phyloP scores from a whole-genome alignment of 2,113 vertebrate species.

The Lipophrys pholis region DNA sequence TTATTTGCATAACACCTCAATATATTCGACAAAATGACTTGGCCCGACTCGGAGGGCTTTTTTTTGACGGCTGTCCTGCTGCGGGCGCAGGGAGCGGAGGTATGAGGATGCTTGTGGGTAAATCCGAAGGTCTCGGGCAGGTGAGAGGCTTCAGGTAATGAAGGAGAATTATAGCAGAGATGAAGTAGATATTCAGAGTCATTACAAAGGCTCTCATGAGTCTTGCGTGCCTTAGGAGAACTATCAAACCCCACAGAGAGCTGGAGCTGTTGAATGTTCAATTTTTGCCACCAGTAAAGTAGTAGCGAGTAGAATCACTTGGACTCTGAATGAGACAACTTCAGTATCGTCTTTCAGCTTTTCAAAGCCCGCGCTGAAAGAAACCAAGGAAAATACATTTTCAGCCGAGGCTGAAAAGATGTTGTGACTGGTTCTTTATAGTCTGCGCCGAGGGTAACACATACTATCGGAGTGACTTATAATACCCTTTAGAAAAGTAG shows the following conservation, averaged over 20 bases:
- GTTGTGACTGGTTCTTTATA: conserved; percentile 12
- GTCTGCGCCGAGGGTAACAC: conserved; percentile 7
- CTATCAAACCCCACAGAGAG: conserved; percentile 44
- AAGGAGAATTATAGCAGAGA: conserved; percentile 38
- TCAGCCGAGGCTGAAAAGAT: conserved; percentile 1
- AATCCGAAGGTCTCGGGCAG: conserved; percentile 7
- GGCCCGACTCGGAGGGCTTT: too few species aligned
- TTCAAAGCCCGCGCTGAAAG: conserved; percentile 23
- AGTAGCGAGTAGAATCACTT: conserved; percentile 25
- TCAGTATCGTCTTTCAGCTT: conserved; percentile 5
- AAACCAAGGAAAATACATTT: conserved; percentile 35
- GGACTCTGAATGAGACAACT: conserved; percentile 21
- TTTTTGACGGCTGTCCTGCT: conserved; percentile 11
- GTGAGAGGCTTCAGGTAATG: conserved; percentile 43
- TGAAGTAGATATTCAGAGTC: conserved; percentile 30
- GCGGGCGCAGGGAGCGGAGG: conserved; percentile 23
- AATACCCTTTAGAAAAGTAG: conserved; percentile 6
- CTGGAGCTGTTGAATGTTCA: conserved; percentile 24
- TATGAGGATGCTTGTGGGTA: background rate
- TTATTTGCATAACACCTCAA: too few species aligned
- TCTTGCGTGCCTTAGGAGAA: conserved; percentile 9
- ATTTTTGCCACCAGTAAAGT: conserved; percentile 14
- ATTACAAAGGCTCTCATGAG: conserved; percentile 36
- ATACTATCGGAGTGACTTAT: conserved; percentile 27
- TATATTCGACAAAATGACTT: too few species aligned